These are phyloP conservation scores for Erpetoichthys calabaricus DNA, from an alignment of 2,797 vertebrate species.

Conservation along the genomic window DNA sequence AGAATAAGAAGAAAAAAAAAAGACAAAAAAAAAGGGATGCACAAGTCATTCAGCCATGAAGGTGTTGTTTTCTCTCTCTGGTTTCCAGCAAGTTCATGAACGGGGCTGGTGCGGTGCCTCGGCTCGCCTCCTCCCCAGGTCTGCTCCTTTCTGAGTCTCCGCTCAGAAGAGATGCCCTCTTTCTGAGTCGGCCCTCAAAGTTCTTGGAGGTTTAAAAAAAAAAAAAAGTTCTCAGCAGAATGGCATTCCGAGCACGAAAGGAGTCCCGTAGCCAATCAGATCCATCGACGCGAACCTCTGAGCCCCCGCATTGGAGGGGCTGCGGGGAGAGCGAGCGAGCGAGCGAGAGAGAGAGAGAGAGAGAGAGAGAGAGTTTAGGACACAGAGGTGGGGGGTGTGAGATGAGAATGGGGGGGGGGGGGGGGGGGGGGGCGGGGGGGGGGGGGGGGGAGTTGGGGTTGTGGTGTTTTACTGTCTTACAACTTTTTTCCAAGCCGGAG, in stretches of 20 bases:
- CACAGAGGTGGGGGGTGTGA: too few relatives aligned
- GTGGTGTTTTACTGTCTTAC: too few relatives aligned
- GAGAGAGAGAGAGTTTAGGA: too few relatives aligned
- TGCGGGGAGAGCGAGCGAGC: too few relatives aligned
- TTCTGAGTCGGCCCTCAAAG: constrained; percentile 39
- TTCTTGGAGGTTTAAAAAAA: constrained; percentile 36
- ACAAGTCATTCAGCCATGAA: constrained; percentile 57
- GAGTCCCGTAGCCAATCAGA: constrained; percentile 35
- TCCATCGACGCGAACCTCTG: constrained; percentile 5
- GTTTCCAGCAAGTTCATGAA: constrained; percentile 47
- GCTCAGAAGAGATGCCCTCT: constrained; percentile 46
- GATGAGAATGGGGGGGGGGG: too few relatives aligned
- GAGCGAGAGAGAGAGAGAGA: too few relatives aligned
- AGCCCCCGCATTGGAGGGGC: too few relatives aligned
- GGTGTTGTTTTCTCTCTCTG: constrained; percentile 32
- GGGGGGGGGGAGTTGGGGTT: too few relatives aligned
- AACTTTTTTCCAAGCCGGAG: too few relatives aligned
- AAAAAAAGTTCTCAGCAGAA: constrained; percentile 20
- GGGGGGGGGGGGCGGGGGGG: too few relatives aligned
- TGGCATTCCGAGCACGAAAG: constrained; percentile 41
- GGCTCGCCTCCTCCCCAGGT: constrained; percentile 37
- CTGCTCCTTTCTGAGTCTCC: constrained; percentile 37
- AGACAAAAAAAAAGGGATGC: constrained; percentile 10
- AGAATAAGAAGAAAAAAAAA: constrained; percentile 36
- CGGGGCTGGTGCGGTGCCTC: constrained; percentile 40